Evolutionary conservation across 2,888 invertebrate genomes (phyloP), one percentile per base, ranked within the genome.

Genomic region (Dasysyrphus tricinctus): DNA sequence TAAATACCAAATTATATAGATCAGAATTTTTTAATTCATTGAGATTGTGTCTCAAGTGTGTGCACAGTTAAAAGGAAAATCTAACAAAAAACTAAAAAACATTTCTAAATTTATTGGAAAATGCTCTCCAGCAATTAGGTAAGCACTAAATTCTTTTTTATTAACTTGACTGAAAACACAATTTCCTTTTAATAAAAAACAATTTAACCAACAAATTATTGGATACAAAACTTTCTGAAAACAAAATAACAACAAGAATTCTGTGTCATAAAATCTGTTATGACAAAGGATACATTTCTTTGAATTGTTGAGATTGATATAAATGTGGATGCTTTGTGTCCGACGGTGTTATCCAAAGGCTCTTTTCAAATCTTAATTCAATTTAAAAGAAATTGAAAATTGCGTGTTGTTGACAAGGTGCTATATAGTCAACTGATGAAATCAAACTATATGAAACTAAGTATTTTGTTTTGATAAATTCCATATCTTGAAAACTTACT

Each of bases 1-100:
- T 9, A 12, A 54, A 49, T 67, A 63, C 63, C 63, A 63, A 63
- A 44, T 24, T 14, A 61, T 32, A 63, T 19, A 49, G 19, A 65
- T 49, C 16, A n/a, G 19, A 65, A 32, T 65, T 49, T 34, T 16
- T 49, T 19, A 63, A 11, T 37, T 34, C 3, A 47, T 19, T 44
- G 34, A 49, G 19, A 67, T 67, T 67, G 0, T 37, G 37, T 67
- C 49, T 49, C 19, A 1, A 67, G 67, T 67, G 47, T 34, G 19
- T 14, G 14, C n/a, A 29, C 14, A 32, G 7, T 54, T 32, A n/a
- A 32, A 54, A 32, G 32, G 7, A 14, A 32, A 54, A 3, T 9
- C 16, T 34, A 56, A 57, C 3, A 9, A 34, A 24, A 34, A 32
- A n/a, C 4, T 5, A 34, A 47, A 47, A 34, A 34, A 9, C 32